Base-by-base conservation (phyloP, 2,888 invertebrate genomes). In the Leucozona laternaria region DNA sequence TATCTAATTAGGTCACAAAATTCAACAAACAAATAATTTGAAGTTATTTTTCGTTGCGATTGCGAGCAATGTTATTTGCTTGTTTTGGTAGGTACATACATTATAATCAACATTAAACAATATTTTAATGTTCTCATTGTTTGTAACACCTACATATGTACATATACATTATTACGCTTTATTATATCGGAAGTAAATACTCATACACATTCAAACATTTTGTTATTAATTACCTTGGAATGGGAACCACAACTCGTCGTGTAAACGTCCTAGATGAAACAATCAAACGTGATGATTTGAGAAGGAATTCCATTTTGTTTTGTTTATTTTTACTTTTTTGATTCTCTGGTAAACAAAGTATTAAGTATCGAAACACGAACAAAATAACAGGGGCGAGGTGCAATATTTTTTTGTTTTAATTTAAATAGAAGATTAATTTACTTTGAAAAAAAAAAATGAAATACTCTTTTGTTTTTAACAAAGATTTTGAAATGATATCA, bases 271-370 rank as follows among this genome's bases (percentile, higher is more conserved):
- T 91, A 83, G 91, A 89, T 81, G 90, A 90, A 82, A 92, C 90
- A 89, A 92, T 91, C 88, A 92, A 89, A 82, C 92, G 91, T 87
- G 92, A 92, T 88, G 92, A 90, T 90, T 92, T 92, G 79, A 92
- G 90, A 88, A 93, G 89, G 88, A 91, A 92, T 89, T 92, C 92
- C 92, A 93, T 92, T 89, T 89, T 90, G 37, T 58, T 53, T 25
- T 22, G 66, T 40, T 57, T 79, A 57, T 6, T 55, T 55, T 57
- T 73, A 70, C 55, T 79, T 50, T 81, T 43, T 60, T 70, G 28
- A 80, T 88, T 45, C 70, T 70, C 28, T 58, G 31, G 25, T 53
- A 71, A 64, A 66, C n/a, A 76, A 55, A 57, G 71, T 28, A 70
- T 17, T 70, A 43, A 58, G 50, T 71, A 57, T 64, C 50, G 37